These are phyloP conservation scores for Cliona cf. orientalis DNA, from an alignment of 37 sponge, comb jelly and placozoan species.

Conservation along the genomic window DNA sequence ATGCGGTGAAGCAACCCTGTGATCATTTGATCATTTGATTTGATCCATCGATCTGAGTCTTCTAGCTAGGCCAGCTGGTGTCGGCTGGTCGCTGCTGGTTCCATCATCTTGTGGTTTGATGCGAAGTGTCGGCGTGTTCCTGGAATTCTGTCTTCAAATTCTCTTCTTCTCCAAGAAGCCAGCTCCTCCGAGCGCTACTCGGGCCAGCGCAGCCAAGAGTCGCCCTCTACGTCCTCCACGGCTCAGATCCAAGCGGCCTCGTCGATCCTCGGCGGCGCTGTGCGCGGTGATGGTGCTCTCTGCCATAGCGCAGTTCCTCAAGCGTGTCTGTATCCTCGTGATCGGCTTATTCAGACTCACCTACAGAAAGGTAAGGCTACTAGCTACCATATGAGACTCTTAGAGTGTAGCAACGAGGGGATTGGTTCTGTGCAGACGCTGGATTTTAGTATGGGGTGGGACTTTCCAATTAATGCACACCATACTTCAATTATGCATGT, in stretches of 20 bases:
- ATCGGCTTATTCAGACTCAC: conserved; percentile 36
- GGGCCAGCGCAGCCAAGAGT: no score
- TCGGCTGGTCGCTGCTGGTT: not conserved
- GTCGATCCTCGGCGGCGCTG: conserved; percentile 14
- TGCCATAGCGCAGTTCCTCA: conserved; percentile 37
- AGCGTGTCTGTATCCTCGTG: conserved; percentile 24
- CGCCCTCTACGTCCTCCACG: not conserved
- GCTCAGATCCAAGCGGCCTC: not conserved
- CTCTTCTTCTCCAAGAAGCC: conserved; percentile 4
- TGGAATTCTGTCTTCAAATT: not conserved
- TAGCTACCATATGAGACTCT: not conserved
- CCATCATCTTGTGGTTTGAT: not conserved
- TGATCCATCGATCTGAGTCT: no score
- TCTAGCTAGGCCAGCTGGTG: not conserved
- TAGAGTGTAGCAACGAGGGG: not conserved
- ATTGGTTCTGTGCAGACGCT: not conserved
- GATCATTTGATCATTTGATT: no score
- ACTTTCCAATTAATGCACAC: conserved; percentile 2
- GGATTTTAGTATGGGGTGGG: not conserved
- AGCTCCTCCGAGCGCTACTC: not conserved
- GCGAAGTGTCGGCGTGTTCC: not conserved
- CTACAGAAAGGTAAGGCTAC: conserved; percentile 42
- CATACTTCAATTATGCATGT: no score
- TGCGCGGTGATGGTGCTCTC: conserved; percentile 30
- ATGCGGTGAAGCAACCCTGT: no score